Percentiles rank a stretch among this genome's conserved stretches.
phyloP scores from a whole-genome alignment of 2,113 vertebrate species.

The Antechinus stuartii region DNA sequence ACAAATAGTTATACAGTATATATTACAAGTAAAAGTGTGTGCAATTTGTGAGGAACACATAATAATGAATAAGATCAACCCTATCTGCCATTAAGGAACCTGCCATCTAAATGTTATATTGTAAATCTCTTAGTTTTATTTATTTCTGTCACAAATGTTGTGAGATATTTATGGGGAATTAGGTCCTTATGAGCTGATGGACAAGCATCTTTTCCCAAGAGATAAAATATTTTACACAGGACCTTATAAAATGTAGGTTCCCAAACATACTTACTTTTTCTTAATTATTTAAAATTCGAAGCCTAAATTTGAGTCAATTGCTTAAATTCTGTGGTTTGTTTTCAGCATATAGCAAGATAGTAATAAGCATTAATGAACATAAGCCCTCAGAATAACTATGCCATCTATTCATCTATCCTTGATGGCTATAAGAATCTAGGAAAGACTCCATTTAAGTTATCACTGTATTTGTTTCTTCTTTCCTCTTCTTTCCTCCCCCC shows the following conservation, averaged over 20 bases:
- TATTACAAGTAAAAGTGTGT: neutral
- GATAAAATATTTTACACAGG: neutral
- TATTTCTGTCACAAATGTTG: neutral
- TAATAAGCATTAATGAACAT: neutral
- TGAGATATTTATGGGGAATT: neutral
- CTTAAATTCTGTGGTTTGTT: neutral
- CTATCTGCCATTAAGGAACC: neutral
- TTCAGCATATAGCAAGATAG: neutral
- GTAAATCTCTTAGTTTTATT: neutral
- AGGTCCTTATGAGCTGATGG: neutral
- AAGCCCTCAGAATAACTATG: conserved; percentile 29
- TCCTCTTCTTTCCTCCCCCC: neutral
- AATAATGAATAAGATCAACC: neutral
- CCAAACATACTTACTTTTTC: neutral
- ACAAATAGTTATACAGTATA: neutral
- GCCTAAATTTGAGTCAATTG: neutral
- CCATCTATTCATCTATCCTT: neutral
- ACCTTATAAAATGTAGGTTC: neutral
- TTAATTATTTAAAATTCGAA: neutral
- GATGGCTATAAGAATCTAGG: conserved; percentile 1
- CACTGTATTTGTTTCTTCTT: neutral
- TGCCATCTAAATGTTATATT: neutral
- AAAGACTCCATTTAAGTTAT: conserved; percentile 1
- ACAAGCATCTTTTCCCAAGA: neutral
- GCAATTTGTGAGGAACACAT: neutral